A percentile compares a stretch with the other conserved stretches of the same genome.
phyloP scores from a whole-genome alignment of 2,113 vertebrate genomes.

The Cyprinodon tularosa region DNA sequence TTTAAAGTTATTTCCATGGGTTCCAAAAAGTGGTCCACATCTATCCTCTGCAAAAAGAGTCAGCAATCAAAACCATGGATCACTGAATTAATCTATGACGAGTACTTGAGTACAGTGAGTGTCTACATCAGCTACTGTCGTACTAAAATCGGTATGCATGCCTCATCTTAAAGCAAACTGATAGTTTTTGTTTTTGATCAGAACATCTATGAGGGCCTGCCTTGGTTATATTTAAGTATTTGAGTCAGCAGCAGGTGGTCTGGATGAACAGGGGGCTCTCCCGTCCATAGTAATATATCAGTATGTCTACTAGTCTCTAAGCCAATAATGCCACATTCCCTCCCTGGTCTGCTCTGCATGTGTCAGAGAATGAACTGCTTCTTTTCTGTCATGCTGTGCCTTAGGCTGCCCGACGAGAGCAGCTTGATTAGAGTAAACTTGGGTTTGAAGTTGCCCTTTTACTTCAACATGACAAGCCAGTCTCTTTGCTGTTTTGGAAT shows the following conservation, averaged over 20 bases:
- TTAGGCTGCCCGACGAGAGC: background rate
- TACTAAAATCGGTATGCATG: background rate
- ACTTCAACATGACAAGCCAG: constrained; percentile 19
- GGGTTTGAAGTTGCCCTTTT: constrained; percentile 24
- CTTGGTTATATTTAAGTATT: constrained; percentile 6
- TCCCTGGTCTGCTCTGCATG: constrained; percentile 4
- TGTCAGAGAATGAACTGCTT: constrained; percentile 9
- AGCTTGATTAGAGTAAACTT: constrained; percentile 31
- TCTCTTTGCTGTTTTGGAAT: constrained; percentile 38
- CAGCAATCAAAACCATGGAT: constrained; percentile 23
- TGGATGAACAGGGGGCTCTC: constrained; percentile 43
- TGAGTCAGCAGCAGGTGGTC: constrained; percentile 20
- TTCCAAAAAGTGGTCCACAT: background rate
- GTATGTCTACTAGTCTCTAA: constrained; percentile 15
- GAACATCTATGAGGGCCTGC: background rate
- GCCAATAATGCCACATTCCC: constrained; percentile 23
- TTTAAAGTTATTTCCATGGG: background rate
- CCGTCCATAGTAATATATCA: background rate
- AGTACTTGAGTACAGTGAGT: background rate
- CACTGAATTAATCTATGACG: background rate
- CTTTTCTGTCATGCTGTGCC: constrained; percentile 26
- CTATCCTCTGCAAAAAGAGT: background rate
- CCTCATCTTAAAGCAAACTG: constrained; percentile 6
- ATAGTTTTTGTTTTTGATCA: background rate
- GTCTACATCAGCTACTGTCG: constrained; percentile 4